These are phyloP conservation scores for Proteles cristata DNA, from an alignment of 2,113 vertebrate species.

Conservation along the genomic window DNA sequence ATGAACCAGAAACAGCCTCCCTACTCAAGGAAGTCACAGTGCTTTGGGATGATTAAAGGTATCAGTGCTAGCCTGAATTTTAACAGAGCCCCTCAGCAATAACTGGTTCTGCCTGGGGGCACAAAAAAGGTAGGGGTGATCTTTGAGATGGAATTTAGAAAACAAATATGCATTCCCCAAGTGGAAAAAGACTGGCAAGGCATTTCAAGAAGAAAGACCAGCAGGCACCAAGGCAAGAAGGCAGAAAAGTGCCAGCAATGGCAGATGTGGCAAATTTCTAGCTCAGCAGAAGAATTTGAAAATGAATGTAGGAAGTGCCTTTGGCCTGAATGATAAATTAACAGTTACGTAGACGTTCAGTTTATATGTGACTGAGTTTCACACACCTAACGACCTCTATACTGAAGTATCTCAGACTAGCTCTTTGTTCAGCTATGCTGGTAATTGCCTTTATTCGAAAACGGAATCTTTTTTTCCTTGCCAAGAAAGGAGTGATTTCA, in stretches of 20 bases:
- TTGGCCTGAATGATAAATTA: conserved; percentile 43
- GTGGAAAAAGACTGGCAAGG: neutral
- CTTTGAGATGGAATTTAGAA: neutral
- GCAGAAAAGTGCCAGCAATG: neutral
- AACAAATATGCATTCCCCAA: neutral
- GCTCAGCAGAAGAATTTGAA: conserved; percentile 33
- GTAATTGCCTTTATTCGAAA: conserved; percentile 54
- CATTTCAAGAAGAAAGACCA: neutral
- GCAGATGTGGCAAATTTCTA: neutral
- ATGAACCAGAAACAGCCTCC: neutral
- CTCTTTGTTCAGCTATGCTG: neutral
- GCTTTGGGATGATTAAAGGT: neutral
- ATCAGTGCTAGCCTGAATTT: neutral
- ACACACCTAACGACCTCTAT: neutral
- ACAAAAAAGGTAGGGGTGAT: neutral
- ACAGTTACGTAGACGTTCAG: neutral
- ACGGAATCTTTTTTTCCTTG: conserved; percentile 42
- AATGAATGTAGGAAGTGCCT: neutral
- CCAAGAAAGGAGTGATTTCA: conserved; percentile 59
- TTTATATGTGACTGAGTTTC: conserved; percentile 34
- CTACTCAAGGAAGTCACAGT: neutral
- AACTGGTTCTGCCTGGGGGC: neutral
- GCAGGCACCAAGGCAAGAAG: neutral
- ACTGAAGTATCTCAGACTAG: conserved; percentile 43
- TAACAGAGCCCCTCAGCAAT: neutral